phyloP scores from a whole-genome alignment of 2,888 invertebrate species.

The Poecilus cupreus region DNA sequence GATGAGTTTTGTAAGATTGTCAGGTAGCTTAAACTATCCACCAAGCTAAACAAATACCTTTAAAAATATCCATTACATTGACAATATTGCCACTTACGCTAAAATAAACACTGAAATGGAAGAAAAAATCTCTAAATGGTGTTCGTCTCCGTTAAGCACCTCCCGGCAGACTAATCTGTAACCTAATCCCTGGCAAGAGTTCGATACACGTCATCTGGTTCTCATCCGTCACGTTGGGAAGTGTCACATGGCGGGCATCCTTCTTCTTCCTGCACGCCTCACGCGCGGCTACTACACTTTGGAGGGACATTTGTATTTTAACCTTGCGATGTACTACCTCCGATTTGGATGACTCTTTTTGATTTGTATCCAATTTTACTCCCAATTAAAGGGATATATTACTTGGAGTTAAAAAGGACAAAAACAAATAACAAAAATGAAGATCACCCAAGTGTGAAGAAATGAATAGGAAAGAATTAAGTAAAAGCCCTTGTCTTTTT shows the following conservation, averaged over 20 bases:
- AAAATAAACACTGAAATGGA: background rate
- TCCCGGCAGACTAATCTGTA: slow-evolving; percentile 28
- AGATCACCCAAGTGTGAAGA: too few relatives aligned
- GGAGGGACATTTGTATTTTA: background rate
- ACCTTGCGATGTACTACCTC: too few relatives aligned
- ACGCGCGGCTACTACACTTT: background rate
- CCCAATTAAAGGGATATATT: too few relatives aligned
- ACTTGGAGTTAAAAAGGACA: too few relatives aligned
- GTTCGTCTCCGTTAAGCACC: background rate
- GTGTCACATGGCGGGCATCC: slow-evolving; percentile 21
- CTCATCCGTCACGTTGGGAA: slow-evolving; percentile 22
- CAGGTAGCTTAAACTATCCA: background rate
- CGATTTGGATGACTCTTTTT: too few relatives aligned
- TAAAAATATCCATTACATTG: background rate
- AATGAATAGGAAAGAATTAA: too few relatives aligned
- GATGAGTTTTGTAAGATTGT: too few relatives aligned
- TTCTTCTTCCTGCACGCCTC: background rate
- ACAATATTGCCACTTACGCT: background rate
- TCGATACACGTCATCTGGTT: slow-evolving; percentile 42
- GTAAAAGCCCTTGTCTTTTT: too few relatives aligned
- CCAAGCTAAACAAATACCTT: background rate
- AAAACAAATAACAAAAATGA: too few relatives aligned
- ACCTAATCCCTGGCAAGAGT: slow-evolving; percentile 15
- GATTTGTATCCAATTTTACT: too few relatives aligned
- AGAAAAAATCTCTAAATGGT: slow-evolving; percentile 9